These are phyloP conservation scores for Lordiphosa stackelbergi DNA, from an alignment of 1,140 invertebrate species.

Conservation along the genomic window DNA sequence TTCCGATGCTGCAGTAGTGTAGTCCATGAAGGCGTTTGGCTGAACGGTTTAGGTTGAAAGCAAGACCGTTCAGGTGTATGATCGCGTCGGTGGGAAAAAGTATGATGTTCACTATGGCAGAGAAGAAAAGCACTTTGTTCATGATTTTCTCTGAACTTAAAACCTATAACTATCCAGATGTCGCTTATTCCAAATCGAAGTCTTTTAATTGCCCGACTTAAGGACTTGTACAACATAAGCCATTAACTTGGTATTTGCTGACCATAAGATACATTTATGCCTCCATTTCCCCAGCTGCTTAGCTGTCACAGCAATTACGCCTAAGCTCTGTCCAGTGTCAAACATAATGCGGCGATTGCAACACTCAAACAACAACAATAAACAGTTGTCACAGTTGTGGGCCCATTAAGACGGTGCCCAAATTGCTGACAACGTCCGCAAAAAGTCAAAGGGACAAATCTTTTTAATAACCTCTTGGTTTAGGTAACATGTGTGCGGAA, in stretches of 20 bases:
- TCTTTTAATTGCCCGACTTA: slow-evolving; percentile 39
- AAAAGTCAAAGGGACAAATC: slow-evolving; percentile 60
- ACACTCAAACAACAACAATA: slow-evolving; percentile 37
- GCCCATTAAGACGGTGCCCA: slow-evolving; percentile 58
- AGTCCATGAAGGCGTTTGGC: too few species aligned
- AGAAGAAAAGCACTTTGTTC: too few species aligned
- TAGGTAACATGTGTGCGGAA: slow-evolving; percentile 50
- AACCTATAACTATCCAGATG: too few species aligned
- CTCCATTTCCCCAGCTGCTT: slow-evolving; percentile 21
- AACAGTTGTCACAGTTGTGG: slow-evolving; percentile 58
- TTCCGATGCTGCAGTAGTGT: too few species aligned
- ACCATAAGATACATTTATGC: slow-evolving; percentile 62
- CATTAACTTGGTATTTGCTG: slow-evolving; percentile 70
- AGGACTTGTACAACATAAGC: slow-evolving; percentile 38
- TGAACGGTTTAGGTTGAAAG: too few species aligned
- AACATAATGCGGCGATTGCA: slow-evolving; percentile 51
- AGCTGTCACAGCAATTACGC: slow-evolving; percentile 63
- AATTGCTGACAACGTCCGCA: slow-evolving; percentile 54
- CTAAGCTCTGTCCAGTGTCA: slow-evolving; percentile 72
- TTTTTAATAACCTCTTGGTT: slow-evolving; percentile 59
- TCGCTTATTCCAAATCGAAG: too few species aligned
- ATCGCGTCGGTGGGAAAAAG: too few species aligned
- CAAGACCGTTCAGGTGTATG: too few species aligned
- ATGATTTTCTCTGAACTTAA: too few species aligned
- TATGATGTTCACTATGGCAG: too few species aligned